Conservation (phyloP, 2,888 invertebrate genomes). For the Calameuta idolon region DNA sequence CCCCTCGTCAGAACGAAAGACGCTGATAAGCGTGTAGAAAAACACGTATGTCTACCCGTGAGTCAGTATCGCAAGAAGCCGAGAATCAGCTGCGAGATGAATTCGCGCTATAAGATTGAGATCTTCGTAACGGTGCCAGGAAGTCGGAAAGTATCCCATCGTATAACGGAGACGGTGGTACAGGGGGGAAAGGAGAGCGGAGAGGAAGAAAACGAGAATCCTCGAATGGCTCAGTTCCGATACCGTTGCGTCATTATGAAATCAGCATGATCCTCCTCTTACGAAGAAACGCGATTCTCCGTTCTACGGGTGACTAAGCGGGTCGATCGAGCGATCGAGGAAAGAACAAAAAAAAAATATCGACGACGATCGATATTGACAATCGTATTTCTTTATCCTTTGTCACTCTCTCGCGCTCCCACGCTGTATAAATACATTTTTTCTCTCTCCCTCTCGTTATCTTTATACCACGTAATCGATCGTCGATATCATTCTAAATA, state of each 20-base stretch:
- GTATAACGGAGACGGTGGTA: not conserved
- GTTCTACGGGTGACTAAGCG: slow-evolving; percentile 14
- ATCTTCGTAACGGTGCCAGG: not conserved
- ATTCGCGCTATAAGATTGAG: not conserved
- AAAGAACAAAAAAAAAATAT: not conserved
- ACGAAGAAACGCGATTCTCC: not conserved
- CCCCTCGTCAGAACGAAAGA: not conserved
- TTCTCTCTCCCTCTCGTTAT: not conserved
- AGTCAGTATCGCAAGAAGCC: not conserved
- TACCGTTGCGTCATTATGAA: slow-evolving; percentile 23
- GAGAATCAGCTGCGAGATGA: not conserved
- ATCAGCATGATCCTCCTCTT: slow-evolving; percentile 10
- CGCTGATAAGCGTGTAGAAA: not conserved
- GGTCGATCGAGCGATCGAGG: not conserved
- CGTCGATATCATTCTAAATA: not conserved
- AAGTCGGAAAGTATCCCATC: not conserved
- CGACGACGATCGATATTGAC: not conserved
- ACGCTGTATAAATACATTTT: not conserved
- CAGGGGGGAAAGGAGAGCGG: not conserved
- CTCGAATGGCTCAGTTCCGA: not conserved
- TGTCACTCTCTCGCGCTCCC: not conserved
- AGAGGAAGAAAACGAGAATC: slow-evolving; percentile 25
- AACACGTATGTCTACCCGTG: not conserved
- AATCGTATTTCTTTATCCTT: not conserved
- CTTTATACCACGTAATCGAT: not conserved